Conservation (phyloP, 2,888 invertebrate genomes). For the Teleiodes luculella region DNA sequence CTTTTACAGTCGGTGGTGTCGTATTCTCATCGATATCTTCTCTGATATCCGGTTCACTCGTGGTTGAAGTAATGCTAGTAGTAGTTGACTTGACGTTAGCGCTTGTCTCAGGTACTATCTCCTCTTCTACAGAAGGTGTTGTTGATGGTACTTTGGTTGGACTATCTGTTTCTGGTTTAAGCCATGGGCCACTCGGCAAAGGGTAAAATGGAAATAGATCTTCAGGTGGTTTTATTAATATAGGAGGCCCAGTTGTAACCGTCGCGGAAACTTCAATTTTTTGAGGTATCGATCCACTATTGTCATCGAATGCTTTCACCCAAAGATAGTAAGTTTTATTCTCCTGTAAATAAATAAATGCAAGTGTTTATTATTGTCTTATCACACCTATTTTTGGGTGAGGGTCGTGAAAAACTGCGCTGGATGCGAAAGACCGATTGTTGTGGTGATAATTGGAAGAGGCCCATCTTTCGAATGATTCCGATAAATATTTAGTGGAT, state of each 20-base stretch:
- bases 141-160: constrained; percentile 55
- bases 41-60: constrained; percentile 43
- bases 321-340: constrained; percentile 64
- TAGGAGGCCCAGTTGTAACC: constrained; percentile 43
- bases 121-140: constrained; percentile 40
- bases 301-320: constrained; percentile 55
- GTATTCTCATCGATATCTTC: constrained; percentile 25
- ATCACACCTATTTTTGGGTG: no score
- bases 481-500: constrained; percentile 28
- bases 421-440: no score
- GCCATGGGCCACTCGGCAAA: not conserved
- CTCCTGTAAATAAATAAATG: constrained; percentile 43
- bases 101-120: constrained; percentile 58
- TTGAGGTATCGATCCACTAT: constrained; percentile 59
- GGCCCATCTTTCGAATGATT: not conserved
- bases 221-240: constrained; percentile 16
- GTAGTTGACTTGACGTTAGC: constrained; percentile 31
- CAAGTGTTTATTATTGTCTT: not conserved
- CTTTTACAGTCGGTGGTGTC: constrained; percentile 38
- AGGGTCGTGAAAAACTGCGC: no score
- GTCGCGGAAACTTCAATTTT: constrained; percentile 62
- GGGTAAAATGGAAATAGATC: not conserved
- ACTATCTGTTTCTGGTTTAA: constrained; percentile 37
- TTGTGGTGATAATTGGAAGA: not conserved
- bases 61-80: constrained; percentile 45